phyloP scores from a whole-genome alignment of 1,140 invertebrate genomes.

The Cydia fagiglandana region DNA sequence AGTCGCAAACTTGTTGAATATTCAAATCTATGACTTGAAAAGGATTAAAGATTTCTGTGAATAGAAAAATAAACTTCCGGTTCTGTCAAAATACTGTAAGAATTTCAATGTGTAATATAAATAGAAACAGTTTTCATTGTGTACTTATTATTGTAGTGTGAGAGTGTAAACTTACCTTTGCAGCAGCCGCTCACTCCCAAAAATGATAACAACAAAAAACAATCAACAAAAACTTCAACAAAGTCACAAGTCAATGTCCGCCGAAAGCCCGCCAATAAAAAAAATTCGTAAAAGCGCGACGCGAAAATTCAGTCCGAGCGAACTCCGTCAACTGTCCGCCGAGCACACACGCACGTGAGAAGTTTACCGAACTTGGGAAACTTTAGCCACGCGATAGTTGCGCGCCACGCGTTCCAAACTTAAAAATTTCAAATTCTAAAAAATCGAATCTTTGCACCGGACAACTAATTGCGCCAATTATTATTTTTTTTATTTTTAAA shows the following conservation, averaged over 20 bases:
- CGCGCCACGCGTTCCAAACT: constrained; percentile 42
- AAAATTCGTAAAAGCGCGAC: constrained; percentile 39
- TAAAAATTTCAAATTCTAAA: constrained; percentile 44
- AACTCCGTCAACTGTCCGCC: constrained; percentile 53
- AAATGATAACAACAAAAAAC: constrained; percentile 56
- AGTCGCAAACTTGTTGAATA: constrained; percentile 30
- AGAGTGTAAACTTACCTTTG: constrained; percentile 54
- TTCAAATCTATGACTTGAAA: constrained; percentile 25
- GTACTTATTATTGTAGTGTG: constrained; percentile 1
- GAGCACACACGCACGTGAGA: constrained; percentile 68
- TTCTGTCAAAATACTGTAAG: constrained; percentile 16
- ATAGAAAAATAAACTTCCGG: constrained; percentile 25
- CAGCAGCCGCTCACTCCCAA: constrained; percentile 41
- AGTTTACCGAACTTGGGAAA: constrained; percentile 64
- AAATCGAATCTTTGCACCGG: constrained; percentile 36
- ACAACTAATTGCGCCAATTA: constrained; percentile 47
- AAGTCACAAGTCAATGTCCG: constrained; percentile 69
- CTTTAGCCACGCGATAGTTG: constrained; percentile 62
- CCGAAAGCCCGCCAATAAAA: constrained; percentile 46
- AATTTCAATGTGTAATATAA: background rate
- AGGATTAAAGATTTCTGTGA: constrained; percentile 17
- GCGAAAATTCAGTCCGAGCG: constrained; percentile 37
- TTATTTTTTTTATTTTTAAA: constrained; percentile 51
- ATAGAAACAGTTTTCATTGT: background rate
- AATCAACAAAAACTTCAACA: constrained; percentile 68